phyloP scores from a whole-genome alignment of 2,888 invertebrate genomes.

The Campopleginae sp. region DNA sequence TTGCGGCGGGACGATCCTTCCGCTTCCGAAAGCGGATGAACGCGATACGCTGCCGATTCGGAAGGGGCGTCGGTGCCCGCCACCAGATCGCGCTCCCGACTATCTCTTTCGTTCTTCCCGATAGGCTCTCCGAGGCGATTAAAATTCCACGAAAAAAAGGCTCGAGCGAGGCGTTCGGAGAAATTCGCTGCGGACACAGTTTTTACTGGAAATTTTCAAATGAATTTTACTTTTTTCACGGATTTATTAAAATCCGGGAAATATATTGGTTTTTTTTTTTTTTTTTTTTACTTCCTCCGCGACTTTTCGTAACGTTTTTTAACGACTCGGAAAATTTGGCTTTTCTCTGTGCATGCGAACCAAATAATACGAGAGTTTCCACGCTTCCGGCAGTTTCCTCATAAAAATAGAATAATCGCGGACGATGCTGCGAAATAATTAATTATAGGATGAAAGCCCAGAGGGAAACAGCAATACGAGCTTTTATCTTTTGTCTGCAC shows the following conservation, averaged over 20 bases:
- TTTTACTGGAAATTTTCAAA: too few species aligned
- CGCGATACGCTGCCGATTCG: slow-evolving; percentile 51
- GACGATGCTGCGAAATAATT: background rate
- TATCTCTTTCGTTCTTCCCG: slow-evolving; percentile 55
- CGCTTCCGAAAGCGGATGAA: slow-evolving; percentile 60
- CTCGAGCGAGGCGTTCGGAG: too few species aligned
- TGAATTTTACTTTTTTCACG: too few species aligned
- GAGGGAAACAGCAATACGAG: background rate
- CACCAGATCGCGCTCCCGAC: slow-evolving; percentile 50
- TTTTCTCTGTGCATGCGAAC: too few species aligned
- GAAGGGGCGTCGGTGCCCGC: slow-evolving; percentile 63
- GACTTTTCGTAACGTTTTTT: too few species aligned
- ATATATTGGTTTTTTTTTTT: too few species aligned
- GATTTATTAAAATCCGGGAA: too few species aligned
- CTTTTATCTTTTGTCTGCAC: slow-evolving; percentile 3
- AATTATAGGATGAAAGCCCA: background rate
- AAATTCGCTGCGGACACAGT: too few species aligned
- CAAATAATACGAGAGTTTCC: background rate
- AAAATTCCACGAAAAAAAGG: background rate
- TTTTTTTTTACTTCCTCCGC: too few species aligned
- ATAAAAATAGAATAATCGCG: background rate
- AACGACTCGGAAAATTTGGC: too few species aligned
- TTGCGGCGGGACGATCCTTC: slow-evolving; percentile 36
- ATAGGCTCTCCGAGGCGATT: slow-evolving; percentile 37
- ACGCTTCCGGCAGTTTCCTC: background rate